Evolutionary conservation across 2,888 invertebrate species (phyloP), one percentile per base, ranked within the genome.

Genomic region (Plagodis dolabraria): DNA sequence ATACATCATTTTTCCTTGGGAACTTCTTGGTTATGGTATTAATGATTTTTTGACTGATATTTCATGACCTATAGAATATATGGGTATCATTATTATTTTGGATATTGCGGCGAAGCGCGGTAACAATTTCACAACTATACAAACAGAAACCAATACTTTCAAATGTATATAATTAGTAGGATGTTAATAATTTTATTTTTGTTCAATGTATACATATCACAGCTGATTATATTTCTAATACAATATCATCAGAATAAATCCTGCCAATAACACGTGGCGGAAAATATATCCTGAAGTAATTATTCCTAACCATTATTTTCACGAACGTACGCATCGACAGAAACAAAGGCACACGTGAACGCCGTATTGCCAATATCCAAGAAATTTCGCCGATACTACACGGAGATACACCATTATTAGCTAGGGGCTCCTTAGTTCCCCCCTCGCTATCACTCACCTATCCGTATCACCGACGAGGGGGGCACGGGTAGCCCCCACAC

Each of bases 371-470:
- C 89, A 91, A 92, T 92, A 91, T 89, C 87, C 86, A 88, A 88
- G 91, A 87, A 87, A 86, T 85, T 85, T 85, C 80, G 70, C 80
- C 86, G 83, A 89, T 89, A 91, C 89, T 87, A 89, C 83, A 79
- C 77, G 78, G 84, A 86, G 85, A 86, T 84, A 87, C 86, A 87
- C 77, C 82, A 83, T 92, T 92, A 92, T 92, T 92, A 91, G 92
- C 89, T 83, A 76, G 86, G 89, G 86, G 85, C 80, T 83, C 79
- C 82, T 83, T 83, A 84, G 83, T 82, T 81, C 81, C 82, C 85
- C 90, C 89, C 87, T 83, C 79, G 87, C 87, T 90, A 91, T 91
- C 91, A 89, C 87, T 91, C 92, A 92, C 90, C 89, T 90, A 89
- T 87, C 86, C 83, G 87, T 88, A 87, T 88, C 89, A 86, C 82